phyloP scores from a whole-genome alignment of 2,113 vertebrate species.

The Trachemys scripta region DNA sequence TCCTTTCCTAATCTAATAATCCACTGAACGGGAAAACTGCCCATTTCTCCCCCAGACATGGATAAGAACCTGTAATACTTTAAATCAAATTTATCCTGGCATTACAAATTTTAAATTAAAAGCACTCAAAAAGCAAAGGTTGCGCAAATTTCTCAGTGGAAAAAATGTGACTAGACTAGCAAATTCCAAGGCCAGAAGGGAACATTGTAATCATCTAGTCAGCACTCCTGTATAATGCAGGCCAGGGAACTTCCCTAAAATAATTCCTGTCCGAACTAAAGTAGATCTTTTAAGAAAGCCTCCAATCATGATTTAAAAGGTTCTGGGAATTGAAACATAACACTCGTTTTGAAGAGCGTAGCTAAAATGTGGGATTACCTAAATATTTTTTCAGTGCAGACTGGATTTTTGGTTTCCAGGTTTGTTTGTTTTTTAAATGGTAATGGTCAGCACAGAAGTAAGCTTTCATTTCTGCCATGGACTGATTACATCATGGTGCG shows the following conservation, averaged over 20 bases:
- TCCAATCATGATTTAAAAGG: neutral
- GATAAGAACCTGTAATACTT: conserved; percentile 39
- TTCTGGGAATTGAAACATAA: neutral
- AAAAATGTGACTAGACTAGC: neutral
- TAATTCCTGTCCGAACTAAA: neutral
- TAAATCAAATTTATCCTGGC: conserved; percentile 34
- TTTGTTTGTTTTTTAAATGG: neutral
- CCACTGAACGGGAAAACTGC: conserved; percentile 18
- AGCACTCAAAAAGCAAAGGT: conserved; percentile 26
- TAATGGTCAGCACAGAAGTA: neutral
- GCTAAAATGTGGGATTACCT: conserved; percentile 4
- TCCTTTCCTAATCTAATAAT: conserved; percentile 38
- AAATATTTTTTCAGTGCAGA: neutral
- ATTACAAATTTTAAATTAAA: conserved; percentile 55
- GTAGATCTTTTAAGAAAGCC: neutral
- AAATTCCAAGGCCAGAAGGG: neutral
- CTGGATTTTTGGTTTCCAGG: neutral
- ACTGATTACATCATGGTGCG: neutral
- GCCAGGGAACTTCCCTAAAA: neutral
- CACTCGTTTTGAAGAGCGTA: neutral
- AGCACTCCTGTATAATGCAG: neutral
- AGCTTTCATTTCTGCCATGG: neutral
- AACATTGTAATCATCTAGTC: neutral
- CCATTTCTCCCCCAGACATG: neutral
- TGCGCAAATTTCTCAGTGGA: neutral